phyloP scores from a whole-genome alignment of 2,888 invertebrate species.

The Lamellibrachia satsuma region DNA sequence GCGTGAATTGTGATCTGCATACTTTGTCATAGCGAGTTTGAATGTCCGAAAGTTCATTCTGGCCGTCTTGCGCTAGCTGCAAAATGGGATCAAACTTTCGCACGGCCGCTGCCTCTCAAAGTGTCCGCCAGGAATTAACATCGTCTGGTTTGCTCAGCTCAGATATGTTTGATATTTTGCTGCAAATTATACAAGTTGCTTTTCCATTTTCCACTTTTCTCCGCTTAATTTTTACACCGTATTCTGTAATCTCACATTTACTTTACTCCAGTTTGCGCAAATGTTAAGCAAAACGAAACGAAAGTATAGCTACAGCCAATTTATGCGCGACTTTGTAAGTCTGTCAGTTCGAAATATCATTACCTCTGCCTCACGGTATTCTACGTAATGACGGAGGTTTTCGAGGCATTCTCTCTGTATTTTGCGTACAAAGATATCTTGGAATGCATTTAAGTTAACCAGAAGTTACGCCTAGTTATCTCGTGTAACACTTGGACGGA shows the following conservation, averaged over 20 bases:
- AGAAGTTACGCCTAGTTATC: background rate
- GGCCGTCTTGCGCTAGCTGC: too few relatives aligned
- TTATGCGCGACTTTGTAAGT: too few relatives aligned
- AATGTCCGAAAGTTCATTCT: too few relatives aligned
- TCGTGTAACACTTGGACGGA: background rate
- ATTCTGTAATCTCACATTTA: background rate
- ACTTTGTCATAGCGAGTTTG: too few relatives aligned
- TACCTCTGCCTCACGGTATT: too few relatives aligned
- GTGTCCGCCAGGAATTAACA: too few relatives aligned
- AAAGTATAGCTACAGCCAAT: too few relatives aligned
- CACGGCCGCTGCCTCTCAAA: too few relatives aligned
- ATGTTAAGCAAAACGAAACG: background rate
- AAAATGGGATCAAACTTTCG: too few relatives aligned
- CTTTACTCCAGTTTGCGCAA: background rate
- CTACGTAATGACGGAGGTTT: background rate
- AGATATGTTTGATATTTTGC: background rate
- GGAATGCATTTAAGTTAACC: background rate
- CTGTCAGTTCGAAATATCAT: too few relatives aligned
- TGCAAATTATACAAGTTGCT: background rate
- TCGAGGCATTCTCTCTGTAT: background rate
- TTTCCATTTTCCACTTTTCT: background rate
- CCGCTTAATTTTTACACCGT: too few relatives aligned
- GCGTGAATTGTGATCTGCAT: too few relatives aligned
- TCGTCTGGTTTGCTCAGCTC: background rate
- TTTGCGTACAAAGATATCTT: background rate